Evolutionary conservation across 2,888 invertebrate species (phyloP), one percentile per base, ranked within the genome.

Genomic region (Macropis europaea): DNA sequence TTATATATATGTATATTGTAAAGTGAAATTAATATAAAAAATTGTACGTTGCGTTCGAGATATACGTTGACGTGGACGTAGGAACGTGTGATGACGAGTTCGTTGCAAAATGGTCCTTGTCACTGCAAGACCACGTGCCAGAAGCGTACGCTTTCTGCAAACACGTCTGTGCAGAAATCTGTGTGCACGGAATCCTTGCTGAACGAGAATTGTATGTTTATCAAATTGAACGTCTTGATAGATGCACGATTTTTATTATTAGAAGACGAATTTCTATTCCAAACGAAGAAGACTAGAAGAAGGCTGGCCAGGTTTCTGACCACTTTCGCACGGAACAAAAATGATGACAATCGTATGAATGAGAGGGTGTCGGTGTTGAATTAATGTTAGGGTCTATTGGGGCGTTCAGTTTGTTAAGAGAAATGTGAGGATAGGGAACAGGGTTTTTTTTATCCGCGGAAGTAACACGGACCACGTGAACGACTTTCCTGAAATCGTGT

Each of bases 21-120:
- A 82, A 83, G 79, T 80, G 73, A 83, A 85, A 86, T 85, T 85
- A 86, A 87, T 87, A 87, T 85, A 86, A 84, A 71, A n/a, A 85
- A 84, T 82, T 81, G 78, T 82, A 77, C 79, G 68, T 71, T 75
- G 77, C 78, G 79, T 82, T 83, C 74, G 63, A 53, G 77, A 76
- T 71, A 72, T 70, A 76, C n/a, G n/a, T 73, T 75, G 72, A 75
- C 47, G 70, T 54, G 76, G 38, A 57, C 66, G 69, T 66, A 64
- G 32, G 45, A 24, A 47, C 26, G 9, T 15, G 30, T 42, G 17
- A 24, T n/a, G n/a, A n/a, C n/a, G n/a, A n/a, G n/a, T 28, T n/a
- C 17, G 13, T 52, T 17, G 11, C n/a, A n/a, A n/a, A n/a, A n/a
- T n/a, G n/a, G n/a, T 30, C 9, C n/a, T 28, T 15, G 24, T 48